These are phyloP conservation scores for Eremophila alpestris DNA, from an alignment of 2,797 vertebrate genomes.

Conservation along the genomic window DNA sequence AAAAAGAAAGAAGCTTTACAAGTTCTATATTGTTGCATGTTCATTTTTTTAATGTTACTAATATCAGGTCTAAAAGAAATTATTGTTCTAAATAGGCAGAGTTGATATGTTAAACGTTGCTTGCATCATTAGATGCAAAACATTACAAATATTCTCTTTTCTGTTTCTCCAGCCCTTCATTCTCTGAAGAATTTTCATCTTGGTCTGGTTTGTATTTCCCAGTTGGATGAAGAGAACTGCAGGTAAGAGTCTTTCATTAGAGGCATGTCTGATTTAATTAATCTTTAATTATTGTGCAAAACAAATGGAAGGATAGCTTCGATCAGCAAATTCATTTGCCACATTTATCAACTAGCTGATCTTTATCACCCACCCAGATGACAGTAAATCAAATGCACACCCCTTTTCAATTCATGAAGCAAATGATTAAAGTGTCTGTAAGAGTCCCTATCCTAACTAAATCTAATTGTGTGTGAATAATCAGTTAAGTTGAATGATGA, in stretches of 20 bases:
- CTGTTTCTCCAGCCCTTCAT: background rate
- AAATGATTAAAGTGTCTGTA: conserved; percentile 67
- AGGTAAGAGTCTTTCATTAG: conserved; percentile 65
- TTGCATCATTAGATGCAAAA: background rate
- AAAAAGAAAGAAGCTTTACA: background rate
- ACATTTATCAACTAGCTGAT: conserved; percentile 67
- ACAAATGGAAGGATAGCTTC: conserved; percentile 64
- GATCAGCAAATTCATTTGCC: conserved; percentile 60
- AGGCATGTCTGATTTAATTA: conserved; percentile 73
- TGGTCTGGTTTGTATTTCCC: conserved; percentile 37
- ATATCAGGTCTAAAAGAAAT: background rate
- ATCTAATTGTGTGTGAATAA: conserved; percentile 63
- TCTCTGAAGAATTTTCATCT: background rate
- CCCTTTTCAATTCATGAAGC: conserved; percentile 51
- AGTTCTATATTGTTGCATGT: background rate
- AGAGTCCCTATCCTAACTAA: conserved; percentile 26
- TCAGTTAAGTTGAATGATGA: background rate
- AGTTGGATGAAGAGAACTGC: conserved; percentile 5
- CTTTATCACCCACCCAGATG: conserved; percentile 61
- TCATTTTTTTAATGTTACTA: background rate
- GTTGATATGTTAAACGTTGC: background rate
- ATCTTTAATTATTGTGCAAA: conserved; percentile 73
- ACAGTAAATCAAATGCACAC: conserved; percentile 68
- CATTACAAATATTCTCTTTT: background rate
- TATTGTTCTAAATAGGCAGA: conserved; percentile 2